Percentiles rank a stretch among this genome's conserved stretches.
phyloP scores from a whole-genome alignment of 2,797 vertebrate species.

The Lacerta agilis region DNA sequence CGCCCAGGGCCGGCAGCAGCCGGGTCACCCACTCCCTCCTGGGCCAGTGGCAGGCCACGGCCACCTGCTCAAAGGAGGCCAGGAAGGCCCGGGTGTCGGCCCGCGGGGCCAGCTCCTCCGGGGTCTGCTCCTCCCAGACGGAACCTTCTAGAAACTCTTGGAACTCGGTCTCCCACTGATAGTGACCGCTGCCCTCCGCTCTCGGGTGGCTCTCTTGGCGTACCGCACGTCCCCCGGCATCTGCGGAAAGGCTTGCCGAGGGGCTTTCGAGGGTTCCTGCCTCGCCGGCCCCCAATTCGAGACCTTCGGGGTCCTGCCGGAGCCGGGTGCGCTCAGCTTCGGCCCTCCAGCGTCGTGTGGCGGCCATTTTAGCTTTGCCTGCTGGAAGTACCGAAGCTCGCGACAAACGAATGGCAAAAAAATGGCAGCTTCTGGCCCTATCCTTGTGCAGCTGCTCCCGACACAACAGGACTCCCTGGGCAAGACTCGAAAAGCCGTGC shows the following conservation, averaged over 20 bases:
- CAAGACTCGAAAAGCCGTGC: too few species aligned
- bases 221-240: fast-evolving
- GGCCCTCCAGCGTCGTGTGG: too few species aligned
- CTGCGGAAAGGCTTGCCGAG: background rate
- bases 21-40: constrained; percentile 31
- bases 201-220: background rate
- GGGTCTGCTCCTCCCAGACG: background rate
- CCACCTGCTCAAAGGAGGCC: constrained; percentile 20
- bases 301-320: fast-evolving
- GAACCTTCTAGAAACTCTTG: constrained; percentile 11
- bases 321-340: too few species aligned
- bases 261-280: background rate
- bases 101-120: background rate
- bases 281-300: background rate
- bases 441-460: too few species aligned
- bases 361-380: background rate
- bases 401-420: too few species aligned
- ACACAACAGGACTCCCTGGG: too few species aligned
- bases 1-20: constrained; percentile 2
- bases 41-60: constrained; percentile 24
- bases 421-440: too few species aligned
- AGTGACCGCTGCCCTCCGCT: fast-evolving
- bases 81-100: background rate
- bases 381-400: background rate
- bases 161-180: constrained; percentile 11